A percentile compares a stretch with the other conserved stretches of the same genome.
Evolutionary conservation across 2,113 vertebrate genomes (phyloP).

Genomic region (Tamias sibiricus): DNA sequence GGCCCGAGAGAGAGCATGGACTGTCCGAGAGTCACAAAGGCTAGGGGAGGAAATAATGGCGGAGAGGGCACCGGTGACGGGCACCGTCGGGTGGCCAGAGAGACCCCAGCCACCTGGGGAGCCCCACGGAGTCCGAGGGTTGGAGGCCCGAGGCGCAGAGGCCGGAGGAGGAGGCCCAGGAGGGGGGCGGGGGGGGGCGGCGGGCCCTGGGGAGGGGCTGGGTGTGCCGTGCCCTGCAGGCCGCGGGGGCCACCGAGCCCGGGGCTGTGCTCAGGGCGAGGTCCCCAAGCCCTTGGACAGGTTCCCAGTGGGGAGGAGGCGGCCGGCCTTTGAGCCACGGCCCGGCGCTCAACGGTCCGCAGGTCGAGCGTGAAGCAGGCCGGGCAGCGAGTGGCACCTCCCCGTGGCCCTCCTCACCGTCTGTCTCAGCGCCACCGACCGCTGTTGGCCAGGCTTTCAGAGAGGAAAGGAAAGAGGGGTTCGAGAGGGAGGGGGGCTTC

Average conservation of each 20-base stretch:
- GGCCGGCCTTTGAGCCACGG: constrained; percentile 64
- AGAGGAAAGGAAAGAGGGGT: constrained; percentile 42
- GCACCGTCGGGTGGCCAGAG: no score
- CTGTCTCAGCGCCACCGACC: constrained; percentile 55
- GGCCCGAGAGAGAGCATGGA: no score
- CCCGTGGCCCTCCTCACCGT: constrained; percentile 57
- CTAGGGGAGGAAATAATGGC: no score
- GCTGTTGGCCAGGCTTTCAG: constrained; percentile 47
- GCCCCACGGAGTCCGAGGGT: no score
- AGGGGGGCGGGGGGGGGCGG: background rate
- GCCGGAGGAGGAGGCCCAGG: background rate
- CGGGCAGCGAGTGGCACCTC: constrained; percentile 61
- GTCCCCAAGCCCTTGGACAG: background rate
- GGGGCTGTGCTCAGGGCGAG: background rate
- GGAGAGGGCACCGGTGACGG: no score
- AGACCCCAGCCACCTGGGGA: no score
- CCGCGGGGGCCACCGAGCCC: background rate
- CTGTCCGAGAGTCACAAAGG: no score
- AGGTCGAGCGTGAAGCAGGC: constrained; percentile 60
- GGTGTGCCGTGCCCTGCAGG: background rate
- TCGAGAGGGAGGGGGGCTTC: no score
- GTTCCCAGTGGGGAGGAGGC: constrained; percentile 58
- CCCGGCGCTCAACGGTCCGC: constrained; percentile 50
- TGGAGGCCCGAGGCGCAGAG: no score
- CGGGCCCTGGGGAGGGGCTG: background rate